Percentiles rank a stretch among this genome's conserved stretches.
Conservation (phyloP, 2,797 vertebrate genomes). For the Acrossocheilus fasciatus region DNA sequence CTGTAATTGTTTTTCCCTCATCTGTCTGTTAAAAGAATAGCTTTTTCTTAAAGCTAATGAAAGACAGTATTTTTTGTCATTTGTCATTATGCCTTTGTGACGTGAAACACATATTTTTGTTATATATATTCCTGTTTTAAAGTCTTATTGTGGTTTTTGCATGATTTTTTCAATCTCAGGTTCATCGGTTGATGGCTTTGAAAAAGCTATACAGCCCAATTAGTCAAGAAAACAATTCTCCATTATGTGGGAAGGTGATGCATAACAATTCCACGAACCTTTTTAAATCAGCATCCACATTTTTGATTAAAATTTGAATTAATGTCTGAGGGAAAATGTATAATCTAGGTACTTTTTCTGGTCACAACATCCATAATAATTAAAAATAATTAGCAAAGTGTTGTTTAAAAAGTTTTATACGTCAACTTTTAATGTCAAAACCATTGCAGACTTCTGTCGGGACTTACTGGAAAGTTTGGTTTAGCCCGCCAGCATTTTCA, state of each 20-base stretch:
- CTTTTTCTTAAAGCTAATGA: conserved; percentile 62
- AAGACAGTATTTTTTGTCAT: conserved; percentile 61
- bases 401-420: not conserved
- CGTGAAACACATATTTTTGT: not conserved
- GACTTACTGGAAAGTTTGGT: not conserved
- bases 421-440: not conserved
- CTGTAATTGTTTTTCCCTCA: conserved; percentile 49
- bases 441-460: not conserved
- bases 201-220: conserved; percentile 6
- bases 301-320: conserved; percentile 4
- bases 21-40: conserved; percentile 55
- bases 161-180: not conserved
- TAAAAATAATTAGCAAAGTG: not conserved
- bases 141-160: not conserved
- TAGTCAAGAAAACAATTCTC: not conserved
- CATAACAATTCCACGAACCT: not conserved
- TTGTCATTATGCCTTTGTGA: conserved; percentile 60
- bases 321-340: not conserved
- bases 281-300: not conserved
- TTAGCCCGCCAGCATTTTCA: conserved; percentile 4
- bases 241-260: conserved; percentile 2
- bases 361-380: not conserved
- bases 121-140: conserved; percentile 9
- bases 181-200: not conserved
- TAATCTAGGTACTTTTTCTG: not conserved